Evolutionary conservation across 2,797 vertebrate species (phyloP), one percentile per base, ranked within the genome.

Genomic region (Microhierax caerulescens): DNA sequence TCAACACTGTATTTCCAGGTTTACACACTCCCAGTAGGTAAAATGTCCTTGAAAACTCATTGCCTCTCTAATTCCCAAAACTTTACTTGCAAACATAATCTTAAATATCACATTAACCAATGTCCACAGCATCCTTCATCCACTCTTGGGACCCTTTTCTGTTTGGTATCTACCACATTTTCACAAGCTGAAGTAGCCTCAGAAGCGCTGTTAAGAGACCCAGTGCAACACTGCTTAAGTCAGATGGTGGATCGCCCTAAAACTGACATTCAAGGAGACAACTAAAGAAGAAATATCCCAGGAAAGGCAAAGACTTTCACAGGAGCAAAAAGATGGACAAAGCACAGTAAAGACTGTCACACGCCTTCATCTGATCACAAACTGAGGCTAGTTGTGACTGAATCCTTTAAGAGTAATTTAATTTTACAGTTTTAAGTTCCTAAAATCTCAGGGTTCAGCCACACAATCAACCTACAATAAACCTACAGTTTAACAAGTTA

Each of bases 11-110:
- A 59, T 91, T 95, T 87, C 70, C 59, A 72, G 59, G 74, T 86
- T 89, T 91, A 95, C 89, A 79, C 13, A 22, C 56, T 82, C 67
- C 63, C 75, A 51, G n/a, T 12, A 69, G 77, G 89, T 30, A 81
- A 95, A 89, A 76, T 39, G 65, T 72, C 91, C 83, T 88, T 88
- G 74, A 92, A 95, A 82, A 85, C 51, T 63, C 75, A 79, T 51
- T 51, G 39, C 48, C 36, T 80, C 25, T 88, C 77, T 51, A 85
- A 85, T 85, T 95, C 34, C 70, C 45, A 86, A 45, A 59, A 34
- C 21, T 92, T 88, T 30, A 67, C 27, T 81, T 88, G 50, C 78
- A 90, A 94, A 80, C n/a, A 27, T 88, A 64, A 74, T 80, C 80
- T 57, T 70, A 94, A 95, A 54, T 85, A 92, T 45, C 60, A 68